Percentiles rank a stretch among this genome's conserved stretches.
Evolutionary conservation across 2,888 invertebrate genomes (phyloP).

Genomic region (Pristionchus arcanus): DNA sequence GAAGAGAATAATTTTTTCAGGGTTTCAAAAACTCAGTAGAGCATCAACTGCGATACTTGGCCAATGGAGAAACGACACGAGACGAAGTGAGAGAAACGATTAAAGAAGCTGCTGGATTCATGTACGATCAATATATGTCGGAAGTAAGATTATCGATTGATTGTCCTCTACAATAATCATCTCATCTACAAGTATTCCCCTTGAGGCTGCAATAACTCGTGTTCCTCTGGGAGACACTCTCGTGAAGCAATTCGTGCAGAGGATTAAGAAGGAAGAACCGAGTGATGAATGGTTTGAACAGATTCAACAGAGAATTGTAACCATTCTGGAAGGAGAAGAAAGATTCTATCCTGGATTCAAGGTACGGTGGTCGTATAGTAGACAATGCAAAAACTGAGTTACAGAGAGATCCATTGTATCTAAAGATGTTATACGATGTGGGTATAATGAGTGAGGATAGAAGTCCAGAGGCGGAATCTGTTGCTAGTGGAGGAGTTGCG

Average conservation of each 20-base stretch:
- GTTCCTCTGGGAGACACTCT: constrained; percentile 85
- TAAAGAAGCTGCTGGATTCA: constrained; percentile 86
- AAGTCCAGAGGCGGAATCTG: constrained; percentile 26
- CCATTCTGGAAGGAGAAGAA: constrained; percentile 83
- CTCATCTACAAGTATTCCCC: not conserved
- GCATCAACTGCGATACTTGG: constrained; percentile 83
- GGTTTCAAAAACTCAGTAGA: constrained; percentile 84
- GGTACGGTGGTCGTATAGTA: constrained; percentile 24
- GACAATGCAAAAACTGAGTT: not conserved
- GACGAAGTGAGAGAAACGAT: constrained; percentile 80
- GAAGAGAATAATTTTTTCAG: constrained; percentile 56
- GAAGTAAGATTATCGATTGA: constrained; percentile 81
- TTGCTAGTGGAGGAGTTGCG: constrained; percentile 11
- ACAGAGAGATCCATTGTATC: constrained; percentile 84
- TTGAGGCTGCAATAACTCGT: constrained; percentile 83
- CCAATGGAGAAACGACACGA: constrained; percentile 77
- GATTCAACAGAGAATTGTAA: constrained; percentile 83
- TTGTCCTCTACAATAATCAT: not conserved
- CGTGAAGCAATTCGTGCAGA: constrained; percentile 84
- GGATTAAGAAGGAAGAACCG: constrained; percentile 85
- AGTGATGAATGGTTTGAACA: constrained; percentile 90
- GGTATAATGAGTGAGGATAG: constrained; percentile 82
- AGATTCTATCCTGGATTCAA: constrained; percentile 85
- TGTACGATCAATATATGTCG: constrained; percentile 88
- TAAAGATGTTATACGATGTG: constrained; percentile 86